phyloP scores from a whole-genome alignment of 2,888 invertebrate species.

The Sisyra terminalis region DNA sequence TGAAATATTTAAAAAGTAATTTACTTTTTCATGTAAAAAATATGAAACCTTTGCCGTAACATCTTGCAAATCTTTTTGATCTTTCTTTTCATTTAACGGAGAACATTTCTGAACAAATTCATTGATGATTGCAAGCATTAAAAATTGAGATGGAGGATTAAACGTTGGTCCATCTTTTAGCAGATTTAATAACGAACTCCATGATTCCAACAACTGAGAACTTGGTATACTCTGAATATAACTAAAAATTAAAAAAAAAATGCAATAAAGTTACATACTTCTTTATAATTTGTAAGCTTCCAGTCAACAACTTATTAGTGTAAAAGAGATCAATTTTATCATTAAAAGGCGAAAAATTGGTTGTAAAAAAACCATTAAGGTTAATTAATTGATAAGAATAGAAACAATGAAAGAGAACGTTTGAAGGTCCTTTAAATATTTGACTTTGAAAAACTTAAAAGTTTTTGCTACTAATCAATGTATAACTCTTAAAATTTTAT shows the following conservation, averaged over 20 bases:
- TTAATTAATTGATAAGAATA: too few relatives aligned
- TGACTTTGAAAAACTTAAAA: too few relatives aligned
- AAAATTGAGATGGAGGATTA: conserved; percentile 61
- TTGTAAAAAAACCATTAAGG: too few relatives aligned
- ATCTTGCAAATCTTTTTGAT: conserved; percentile 64
- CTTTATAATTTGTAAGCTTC: too few relatives aligned
- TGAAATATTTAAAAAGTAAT: conserved; percentile 3
- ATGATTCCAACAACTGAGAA: conserved; percentile 57
- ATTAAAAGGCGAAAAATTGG: too few relatives aligned
- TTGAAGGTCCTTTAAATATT: too few relatives aligned
- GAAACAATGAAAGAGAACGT: too few relatives aligned
- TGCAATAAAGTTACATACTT: too few relatives aligned
- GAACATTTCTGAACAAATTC: conserved; percentile 68
- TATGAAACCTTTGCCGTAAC: conserved; percentile 40
- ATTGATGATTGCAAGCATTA: conserved; percentile 60
- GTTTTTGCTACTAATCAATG: too few relatives aligned
- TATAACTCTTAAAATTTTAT: too few relatives aligned
- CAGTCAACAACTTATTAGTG: too few relatives aligned
- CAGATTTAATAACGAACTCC: conserved; percentile 57
- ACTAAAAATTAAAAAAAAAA: conserved; percentile 19
- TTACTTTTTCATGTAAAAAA: conserved; percentile 9
- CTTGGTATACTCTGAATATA: conserved; percentile 50
- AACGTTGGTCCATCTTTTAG: conserved; percentile 57
- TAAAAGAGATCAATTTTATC: too few relatives aligned
- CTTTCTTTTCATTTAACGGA: conserved; percentile 61